Base-by-base conservation (phyloP, 2,113 vertebrate species). In the Phoenicopterus ruber region DNA sequence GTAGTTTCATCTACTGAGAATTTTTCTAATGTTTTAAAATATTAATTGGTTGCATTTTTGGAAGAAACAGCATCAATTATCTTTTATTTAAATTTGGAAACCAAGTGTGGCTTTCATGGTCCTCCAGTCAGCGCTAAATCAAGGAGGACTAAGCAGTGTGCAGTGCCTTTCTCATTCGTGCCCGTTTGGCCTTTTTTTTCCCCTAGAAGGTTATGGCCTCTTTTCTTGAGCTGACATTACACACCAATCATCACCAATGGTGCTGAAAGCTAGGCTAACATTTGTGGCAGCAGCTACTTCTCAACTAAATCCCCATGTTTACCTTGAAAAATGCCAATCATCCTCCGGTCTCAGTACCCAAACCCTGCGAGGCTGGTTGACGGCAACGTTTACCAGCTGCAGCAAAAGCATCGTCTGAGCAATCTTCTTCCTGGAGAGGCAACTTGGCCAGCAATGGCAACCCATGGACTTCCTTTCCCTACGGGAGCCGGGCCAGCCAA, bases 231-330 rank as follows among this genome's bases (percentile, higher is more conserved):
- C 86, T 92, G 91, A 85, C 58, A 74, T 78, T 85, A 71, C 36
- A 66, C 73, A 82, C 77, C 70, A 81, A 11, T 93, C 83, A 91
- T 65, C 52, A 89, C 79, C 63, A 91, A 3, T 6, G 22, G 58
- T 78, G 90, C 49, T 92, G 91, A 95, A 97, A 96, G 57, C 71
- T 66, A 47, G 78, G 46, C 59, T 84, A 90, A 74, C 36, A 59
- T 67, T 82, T 79, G 52, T 78, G 66, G 69, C 58, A 91, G 74
- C 49, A 93, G 86, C 80, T 59, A 82, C 78, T 96, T 90, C 62
- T 82, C 58, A 52, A 21, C 31, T 71, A 92, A 89, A 91, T 73
- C 67, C 61, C 36, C 11, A 34, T 46, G 46, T 89, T 93, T 95
- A 83, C 76, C 76, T 83, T 69, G 36, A 71, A 93, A 92, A 96